Evolutionary conservation across 2,888 invertebrate genomes (phyloP).

Genomic region (Polyommatus iphigenia): DNA sequence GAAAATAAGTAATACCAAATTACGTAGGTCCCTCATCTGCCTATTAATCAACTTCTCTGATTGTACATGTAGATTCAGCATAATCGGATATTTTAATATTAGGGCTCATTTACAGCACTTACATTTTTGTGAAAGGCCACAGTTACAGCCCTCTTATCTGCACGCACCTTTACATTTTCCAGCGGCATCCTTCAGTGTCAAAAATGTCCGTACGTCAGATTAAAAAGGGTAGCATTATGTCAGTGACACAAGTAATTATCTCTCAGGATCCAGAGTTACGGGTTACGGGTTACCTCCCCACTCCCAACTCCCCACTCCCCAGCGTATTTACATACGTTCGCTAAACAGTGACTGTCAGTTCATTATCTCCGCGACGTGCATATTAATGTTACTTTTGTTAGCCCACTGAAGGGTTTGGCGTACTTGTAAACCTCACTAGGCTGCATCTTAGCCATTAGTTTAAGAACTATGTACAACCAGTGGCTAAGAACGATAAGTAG

Average conservation of each 20-base stretch:
- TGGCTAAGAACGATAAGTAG: too few relatives aligned
- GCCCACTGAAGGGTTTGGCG: background rate
- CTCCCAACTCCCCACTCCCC: background rate
- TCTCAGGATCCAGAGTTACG: constrained; percentile 12
- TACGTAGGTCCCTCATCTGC: too few relatives aligned
- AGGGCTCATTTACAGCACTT: too few relatives aligned
- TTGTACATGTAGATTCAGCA: too few relatives aligned
- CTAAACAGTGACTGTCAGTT: constrained; percentile 6
- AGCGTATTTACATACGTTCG: constrained; percentile 26
- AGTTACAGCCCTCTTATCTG: too few relatives aligned
- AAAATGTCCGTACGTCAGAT: background rate
- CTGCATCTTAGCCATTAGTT: too few relatives aligned
- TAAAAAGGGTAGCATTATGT: background rate
- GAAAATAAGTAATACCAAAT: too few relatives aligned
- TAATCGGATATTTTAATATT: too few relatives aligned
- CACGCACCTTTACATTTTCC: background rate
- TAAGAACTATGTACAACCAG: too few relatives aligned
- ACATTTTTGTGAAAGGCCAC: too few relatives aligned
- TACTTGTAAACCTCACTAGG: background rate
- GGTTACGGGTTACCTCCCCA: background rate
- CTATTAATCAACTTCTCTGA: too few relatives aligned
- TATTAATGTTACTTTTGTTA: constrained; percentile 10
- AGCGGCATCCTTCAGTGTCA: background rate
- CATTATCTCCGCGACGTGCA: constrained; percentile 15
- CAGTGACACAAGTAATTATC: constrained; percentile 24